phyloP scores from a whole-genome alignment of 2,888 invertebrate species.

The Netelia melanura region DNA sequence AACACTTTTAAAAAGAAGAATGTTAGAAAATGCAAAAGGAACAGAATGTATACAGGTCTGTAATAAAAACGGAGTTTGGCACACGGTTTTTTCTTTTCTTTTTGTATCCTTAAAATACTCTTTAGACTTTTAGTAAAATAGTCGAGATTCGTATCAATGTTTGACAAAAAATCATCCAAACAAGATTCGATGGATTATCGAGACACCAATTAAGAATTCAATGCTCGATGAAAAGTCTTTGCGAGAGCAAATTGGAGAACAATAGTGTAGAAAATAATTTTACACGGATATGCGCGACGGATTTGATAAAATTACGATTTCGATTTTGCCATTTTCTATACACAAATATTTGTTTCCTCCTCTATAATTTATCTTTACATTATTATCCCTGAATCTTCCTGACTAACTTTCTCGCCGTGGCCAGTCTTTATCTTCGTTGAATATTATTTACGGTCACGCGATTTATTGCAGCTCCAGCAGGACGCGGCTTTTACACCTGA shows the following conservation, averaged over 20 bases:
- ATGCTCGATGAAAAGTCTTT: conserved; percentile 9
- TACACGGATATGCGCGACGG: conserved; percentile 10
- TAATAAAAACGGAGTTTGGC: conserved; percentile 57
- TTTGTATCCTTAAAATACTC: background rate
- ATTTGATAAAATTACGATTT: conserved; percentile 47
- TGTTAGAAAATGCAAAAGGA: conserved; percentile 59
- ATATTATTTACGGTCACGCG: background rate
- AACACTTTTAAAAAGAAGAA: conserved; percentile 17
- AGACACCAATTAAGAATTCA: conserved; percentile 4
- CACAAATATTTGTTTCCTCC: conserved; percentile 44
- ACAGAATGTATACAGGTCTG: conserved; percentile 57
- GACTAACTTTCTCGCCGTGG: conserved; percentile 22
- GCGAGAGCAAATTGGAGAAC: conserved; percentile 48
- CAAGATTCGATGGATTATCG: conserved; percentile 1
- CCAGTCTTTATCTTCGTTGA: conserved; percentile 50
- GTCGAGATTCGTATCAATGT: conserved; percentile 34
- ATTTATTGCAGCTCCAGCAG: background rate
- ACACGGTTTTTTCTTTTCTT: conserved; percentile 47
- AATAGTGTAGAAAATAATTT: conserved; percentile 51
- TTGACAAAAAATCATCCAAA: background rate
- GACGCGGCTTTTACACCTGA: background rate
- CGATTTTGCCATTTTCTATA: conserved; percentile 42
- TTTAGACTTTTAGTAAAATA: conserved; percentile 15
- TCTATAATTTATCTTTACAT: conserved; percentile 18
- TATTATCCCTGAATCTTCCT: conserved; percentile 42